Percentiles rank a stretch among this genome's conserved stretches.
Evolutionary conservation across 2,113 vertebrate species (phyloP).

Genomic region (Oreocharis arfaki): DNA sequence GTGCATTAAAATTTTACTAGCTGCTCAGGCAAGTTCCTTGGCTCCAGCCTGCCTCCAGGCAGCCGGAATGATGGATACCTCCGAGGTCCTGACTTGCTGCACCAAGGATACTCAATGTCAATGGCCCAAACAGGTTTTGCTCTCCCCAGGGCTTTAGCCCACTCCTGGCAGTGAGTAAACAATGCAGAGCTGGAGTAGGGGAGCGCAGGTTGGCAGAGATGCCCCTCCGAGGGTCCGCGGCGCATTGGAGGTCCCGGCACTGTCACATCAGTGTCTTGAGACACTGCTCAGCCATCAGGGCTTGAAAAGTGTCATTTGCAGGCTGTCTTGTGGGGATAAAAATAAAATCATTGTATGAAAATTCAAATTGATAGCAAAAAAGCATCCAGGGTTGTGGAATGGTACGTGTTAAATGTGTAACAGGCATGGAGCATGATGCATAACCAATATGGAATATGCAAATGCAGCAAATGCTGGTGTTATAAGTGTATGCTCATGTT

Average conservation of each 20-base stretch:
- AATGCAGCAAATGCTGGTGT: not conserved
- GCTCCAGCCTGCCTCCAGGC: slow-evolving; percentile 77
- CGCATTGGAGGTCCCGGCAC: rapidly evolving
- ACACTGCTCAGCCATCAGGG: not conserved
- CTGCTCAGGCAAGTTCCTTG: slow-evolving; percentile 85
- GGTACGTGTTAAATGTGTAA: not conserved
- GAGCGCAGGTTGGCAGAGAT: not conserved
- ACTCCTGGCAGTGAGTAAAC: slow-evolving; percentile 19
- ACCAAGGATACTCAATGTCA: slow-evolving; percentile 82
- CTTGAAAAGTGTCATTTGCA: not conserved
- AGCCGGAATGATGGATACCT: slow-evolving; percentile 83
- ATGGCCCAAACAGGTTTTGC: slow-evolving; percentile 67
- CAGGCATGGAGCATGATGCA: not conserved
- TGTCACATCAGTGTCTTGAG: not conserved
- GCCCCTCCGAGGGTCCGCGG: not conserved
- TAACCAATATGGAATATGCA: not conserved
- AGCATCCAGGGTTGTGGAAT: not conserved
- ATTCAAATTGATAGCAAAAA: not conserved
- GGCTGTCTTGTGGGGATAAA: not conserved
- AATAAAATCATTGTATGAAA: not conserved
- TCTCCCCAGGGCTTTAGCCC: not conserved
- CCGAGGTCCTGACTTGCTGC: slow-evolving; percentile 76
- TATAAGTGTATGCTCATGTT: not conserved
- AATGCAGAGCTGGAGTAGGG: not conserved
- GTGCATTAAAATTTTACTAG: slow-evolving; percentile 99